phyloP scores from a whole-genome alignment of 2,113 vertebrate species.

The Oreamnos americanus region DNA sequence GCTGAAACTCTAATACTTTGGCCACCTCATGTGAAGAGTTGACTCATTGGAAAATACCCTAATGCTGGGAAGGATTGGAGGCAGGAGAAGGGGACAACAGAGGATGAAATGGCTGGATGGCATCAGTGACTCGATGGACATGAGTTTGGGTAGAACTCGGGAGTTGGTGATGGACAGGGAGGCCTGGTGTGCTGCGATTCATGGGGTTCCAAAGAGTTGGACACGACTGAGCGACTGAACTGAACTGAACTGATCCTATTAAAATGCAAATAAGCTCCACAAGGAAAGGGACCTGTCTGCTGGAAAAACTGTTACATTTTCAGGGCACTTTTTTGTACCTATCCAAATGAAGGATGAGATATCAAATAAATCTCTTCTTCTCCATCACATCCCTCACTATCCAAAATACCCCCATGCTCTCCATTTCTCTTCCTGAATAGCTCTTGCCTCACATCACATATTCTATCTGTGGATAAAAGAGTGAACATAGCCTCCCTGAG shows the following conservation, averaged over 20 bases:
- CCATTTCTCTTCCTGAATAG: neutral
- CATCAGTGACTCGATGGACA: too few relatives aligned
- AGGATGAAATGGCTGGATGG: too few relatives aligned
- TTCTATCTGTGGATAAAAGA: neutral
- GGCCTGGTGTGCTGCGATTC: too few relatives aligned
- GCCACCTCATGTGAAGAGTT: too few relatives aligned
- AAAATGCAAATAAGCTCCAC: neutral
- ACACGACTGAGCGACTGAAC: too few relatives aligned
- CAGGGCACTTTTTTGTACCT: neutral
- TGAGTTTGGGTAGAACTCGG: too few relatives aligned
- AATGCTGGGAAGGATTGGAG: too few relatives aligned
- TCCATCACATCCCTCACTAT: neutral
- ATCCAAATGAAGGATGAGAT: neutral
- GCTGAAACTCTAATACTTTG: too few relatives aligned
- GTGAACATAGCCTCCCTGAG: neutral
- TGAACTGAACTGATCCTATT: neutral
- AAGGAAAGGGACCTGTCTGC: neutral
- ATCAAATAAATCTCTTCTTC: neutral
- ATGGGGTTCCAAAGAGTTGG: too few relatives aligned
- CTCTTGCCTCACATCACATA: neutral
- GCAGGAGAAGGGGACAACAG: too few relatives aligned
- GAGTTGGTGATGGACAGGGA: too few relatives aligned
- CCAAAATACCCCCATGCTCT: neutral
- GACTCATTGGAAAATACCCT: too few relatives aligned
- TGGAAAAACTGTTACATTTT: neutral